Percentiles rank a stretch among this genome's conserved stretches.
Evolutionary conservation across 2,888 invertebrate genomes (phyloP).

Genomic region (Tiliacea citrago): DNA sequence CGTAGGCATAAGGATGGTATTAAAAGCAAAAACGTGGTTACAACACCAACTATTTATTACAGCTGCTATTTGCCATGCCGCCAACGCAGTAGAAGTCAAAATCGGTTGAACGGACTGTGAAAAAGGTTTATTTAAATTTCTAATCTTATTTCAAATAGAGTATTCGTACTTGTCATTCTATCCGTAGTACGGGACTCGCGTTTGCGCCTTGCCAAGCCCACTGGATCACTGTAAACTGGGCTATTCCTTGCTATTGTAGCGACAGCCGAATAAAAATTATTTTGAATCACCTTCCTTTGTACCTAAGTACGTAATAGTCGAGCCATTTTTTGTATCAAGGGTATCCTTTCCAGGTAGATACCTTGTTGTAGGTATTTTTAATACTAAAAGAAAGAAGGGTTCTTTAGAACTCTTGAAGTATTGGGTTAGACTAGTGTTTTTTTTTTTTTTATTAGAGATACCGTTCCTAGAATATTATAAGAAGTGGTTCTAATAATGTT

Average conservation of each 20-base stretch:
- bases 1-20: too few relatives aligned
- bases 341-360: slow-evolving; percentile 11
- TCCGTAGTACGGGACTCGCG: slow-evolving; percentile 37
- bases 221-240: slow-evolving; percentile 54
- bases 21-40: too few relatives aligned
- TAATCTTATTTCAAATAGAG: too few relatives aligned
- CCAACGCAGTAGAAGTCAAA: too few relatives aligned
- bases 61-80: too few relatives aligned
- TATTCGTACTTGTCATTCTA: not conserved
- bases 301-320: slow-evolving; percentile 45
- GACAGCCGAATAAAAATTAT: slow-evolving; percentile 60
- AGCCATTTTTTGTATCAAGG: slow-evolving; percentile 45
- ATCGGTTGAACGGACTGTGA: too few relatives aligned
- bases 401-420: slow-evolving; percentile 1
- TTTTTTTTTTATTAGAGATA: not conserved
- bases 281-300: slow-evolving; percentile 52
- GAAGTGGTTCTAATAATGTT: not conserved
- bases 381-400: not conserved
- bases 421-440: not conserved
- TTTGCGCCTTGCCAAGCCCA: slow-evolving; percentile 31
- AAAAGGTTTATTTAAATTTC: too few relatives aligned
- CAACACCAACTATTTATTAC: too few relatives aligned
- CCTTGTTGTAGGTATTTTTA: slow-evolving; percentile 18
- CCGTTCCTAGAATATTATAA: not conserved
- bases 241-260: slow-evolving; percentile 54